Evolutionary conservation across 92 coral and sea anemone genomes (phyloP).

Genomic region (Plumapathes pennacea): DNA sequence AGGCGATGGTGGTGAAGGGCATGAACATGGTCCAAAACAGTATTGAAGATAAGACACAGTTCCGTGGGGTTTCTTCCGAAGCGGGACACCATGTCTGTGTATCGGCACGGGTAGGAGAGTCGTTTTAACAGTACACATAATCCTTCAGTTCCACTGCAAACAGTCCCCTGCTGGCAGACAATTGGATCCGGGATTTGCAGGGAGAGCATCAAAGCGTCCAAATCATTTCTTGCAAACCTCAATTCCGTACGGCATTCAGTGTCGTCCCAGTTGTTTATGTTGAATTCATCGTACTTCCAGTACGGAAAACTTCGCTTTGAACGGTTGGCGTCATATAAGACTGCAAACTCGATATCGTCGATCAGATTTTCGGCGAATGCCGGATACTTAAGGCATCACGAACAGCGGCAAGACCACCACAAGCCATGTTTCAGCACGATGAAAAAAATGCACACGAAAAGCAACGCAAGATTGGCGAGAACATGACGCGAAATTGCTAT

Average conservation of each 20-base stretch:
- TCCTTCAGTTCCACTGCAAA: conserved; percentile 15
- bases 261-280: conserved; percentile 17
- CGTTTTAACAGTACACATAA: conserved; percentile 17
- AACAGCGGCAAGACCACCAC: conserved; percentile 28
- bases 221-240: conserved; percentile 22
- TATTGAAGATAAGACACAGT: conserved; percentile 16
- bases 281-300: conserved; percentile 15
- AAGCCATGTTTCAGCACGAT: no score
- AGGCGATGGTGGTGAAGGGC: conserved; percentile 9
- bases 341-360: conserved; percentile 21
- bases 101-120: conserved; percentile 24
- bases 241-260: conserved; percentile 25
- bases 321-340: conserved; percentile 4
- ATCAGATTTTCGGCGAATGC: conserved; percentile 5
- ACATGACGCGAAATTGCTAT: no score
- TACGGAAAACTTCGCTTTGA: conserved; percentile 13
- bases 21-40: neutral
- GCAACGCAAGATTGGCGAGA: no score
- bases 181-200: conserved; percentile 29
- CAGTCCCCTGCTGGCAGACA: conserved; percentile 11
- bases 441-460: no score
- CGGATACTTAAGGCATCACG: conserved; percentile 21
- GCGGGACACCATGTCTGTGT: conserved; percentile 33
- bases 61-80: conserved; percentile 17
- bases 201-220: neutral